phyloP scores from a whole-genome alignment of 2,888 invertebrate genomes.

The Brachyopa scutellaris region DNA sequence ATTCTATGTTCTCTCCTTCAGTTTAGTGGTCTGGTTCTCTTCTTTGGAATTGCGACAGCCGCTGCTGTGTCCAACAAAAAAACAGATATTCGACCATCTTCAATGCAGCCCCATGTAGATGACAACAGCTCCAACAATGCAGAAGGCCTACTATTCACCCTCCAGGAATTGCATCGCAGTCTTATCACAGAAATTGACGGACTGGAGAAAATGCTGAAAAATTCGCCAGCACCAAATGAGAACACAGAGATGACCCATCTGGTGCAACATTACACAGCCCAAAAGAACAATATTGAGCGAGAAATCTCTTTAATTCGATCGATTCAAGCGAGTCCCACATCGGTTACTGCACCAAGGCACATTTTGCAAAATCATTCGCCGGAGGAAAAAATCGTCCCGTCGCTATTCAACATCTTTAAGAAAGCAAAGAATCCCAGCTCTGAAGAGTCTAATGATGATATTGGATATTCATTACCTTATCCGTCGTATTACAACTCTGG shows the following conservation, averaged over 20 bases:
- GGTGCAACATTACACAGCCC: slow-evolving; percentile 50
- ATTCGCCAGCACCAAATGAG: background rate
- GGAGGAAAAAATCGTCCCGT: slow-evolving; percentile 19
- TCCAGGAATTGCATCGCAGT: slow-evolving; percentile 29
- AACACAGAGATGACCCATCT: slow-evolving; percentile 24
- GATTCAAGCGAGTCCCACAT: background rate
- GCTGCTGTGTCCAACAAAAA: background rate
- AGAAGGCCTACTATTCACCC: slow-evolving; percentile 17
- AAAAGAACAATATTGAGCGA: slow-evolving; percentile 52
- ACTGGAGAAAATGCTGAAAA: background rate
- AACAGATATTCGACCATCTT: slow-evolving; percentile 1
- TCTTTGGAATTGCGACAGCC: background rate
- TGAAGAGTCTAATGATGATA: background rate
- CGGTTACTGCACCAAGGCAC: background rate
- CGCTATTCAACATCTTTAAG: slow-evolving; percentile 27
- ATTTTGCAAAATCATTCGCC: background rate
- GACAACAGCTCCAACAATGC: slow-evolving; percentile 1
- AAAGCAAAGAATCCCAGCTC: background rate
- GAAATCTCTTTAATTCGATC: slow-evolving; percentile 45
- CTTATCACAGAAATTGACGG: slow-evolving; percentile 25
- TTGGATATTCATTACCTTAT: background rate
- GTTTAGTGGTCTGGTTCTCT: background rate
- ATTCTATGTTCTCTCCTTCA: background rate
- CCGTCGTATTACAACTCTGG: slow-evolving; percentile 1
- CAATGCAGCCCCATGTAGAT: background rate